A percentile compares a stretch with the other conserved stretches of the same genome.
phyloP scores from a whole-genome alignment of 2,888 invertebrate genomes.

The Noctua comes region DNA sequence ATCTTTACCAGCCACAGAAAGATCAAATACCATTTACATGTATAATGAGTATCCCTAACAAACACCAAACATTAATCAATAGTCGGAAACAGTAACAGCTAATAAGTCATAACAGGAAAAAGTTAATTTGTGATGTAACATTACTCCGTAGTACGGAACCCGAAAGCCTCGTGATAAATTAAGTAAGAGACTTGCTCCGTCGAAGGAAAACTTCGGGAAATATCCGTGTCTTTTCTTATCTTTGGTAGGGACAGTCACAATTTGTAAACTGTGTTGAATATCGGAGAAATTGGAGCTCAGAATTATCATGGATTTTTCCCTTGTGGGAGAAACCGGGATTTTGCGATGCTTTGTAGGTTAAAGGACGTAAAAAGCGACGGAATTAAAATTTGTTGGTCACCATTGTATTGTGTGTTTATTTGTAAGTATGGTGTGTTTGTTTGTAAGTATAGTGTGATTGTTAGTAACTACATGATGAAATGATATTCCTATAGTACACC shows the following conservation, averaged over 20 bases:
- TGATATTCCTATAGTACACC: neutral
- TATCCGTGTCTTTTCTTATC: slow-evolving; percentile 51
- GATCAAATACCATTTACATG: slow-evolving; percentile 25
- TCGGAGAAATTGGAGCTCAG: slow-evolving; percentile 23
- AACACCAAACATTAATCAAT: slow-evolving; percentile 42
- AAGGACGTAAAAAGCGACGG: neutral
- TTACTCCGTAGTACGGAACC: slow-evolving; percentile 24
- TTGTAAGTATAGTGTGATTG: no score
- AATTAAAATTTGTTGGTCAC: neutral
- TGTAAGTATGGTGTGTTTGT: no score
- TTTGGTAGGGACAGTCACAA: slow-evolving; percentile 35
- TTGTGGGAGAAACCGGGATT: neutral
- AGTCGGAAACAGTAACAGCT: slow-evolving; percentile 51
- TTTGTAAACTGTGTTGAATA: slow-evolving; percentile 54
- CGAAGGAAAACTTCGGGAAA: slow-evolving; percentile 46
- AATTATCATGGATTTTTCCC: slow-evolving; percentile 34
- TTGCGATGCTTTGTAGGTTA: neutral
- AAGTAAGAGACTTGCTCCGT: slow-evolving; percentile 41
- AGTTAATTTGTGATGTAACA: slow-evolving; percentile 53
- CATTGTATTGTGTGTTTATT: no score
- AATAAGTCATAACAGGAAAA: slow-evolving; percentile 62
- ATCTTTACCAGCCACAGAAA: neutral
- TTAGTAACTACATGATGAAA: no score
- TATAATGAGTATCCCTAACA: slow-evolving; percentile 32
- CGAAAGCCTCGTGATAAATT: slow-evolving; percentile 50